These are phyloP conservation scores for Clitarchus hookeri DNA, from an alignment of 2,888 invertebrate species.

Conservation along the genomic window DNA sequence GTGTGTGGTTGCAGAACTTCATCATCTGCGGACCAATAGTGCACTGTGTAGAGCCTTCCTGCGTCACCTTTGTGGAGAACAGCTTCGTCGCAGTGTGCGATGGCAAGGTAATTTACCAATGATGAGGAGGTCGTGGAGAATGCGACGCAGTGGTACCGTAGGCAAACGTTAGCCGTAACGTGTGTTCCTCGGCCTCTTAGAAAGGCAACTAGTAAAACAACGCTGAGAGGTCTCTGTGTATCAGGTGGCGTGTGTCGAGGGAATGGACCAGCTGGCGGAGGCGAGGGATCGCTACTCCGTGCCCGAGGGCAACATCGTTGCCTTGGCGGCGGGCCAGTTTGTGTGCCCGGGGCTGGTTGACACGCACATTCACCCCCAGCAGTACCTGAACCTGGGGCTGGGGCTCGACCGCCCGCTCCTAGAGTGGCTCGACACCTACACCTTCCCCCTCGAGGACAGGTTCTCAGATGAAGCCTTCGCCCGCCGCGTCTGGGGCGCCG, in stretches of 20 bases:
- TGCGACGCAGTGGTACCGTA: too few relatives aligned
- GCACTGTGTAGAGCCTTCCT: slow-evolving; percentile 49
- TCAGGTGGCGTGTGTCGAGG: slow-evolving; percentile 54
- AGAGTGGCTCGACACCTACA: slow-evolving; percentile 85
- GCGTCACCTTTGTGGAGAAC: slow-evolving; percentile 54
- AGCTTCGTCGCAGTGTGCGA: slow-evolving; percentile 63
- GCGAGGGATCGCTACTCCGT: slow-evolving; percentile 47
- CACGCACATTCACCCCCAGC: slow-evolving; percentile 88
- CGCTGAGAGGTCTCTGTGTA: slow-evolving; percentile 25
- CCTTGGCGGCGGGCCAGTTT: slow-evolving; percentile 60
- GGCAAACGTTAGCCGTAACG: too few relatives aligned
- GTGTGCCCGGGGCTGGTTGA: slow-evolving; percentile 88
- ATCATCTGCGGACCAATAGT: slow-evolving; percentile 53
- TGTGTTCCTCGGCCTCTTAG: too few relatives aligned
- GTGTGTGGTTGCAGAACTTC: slow-evolving; percentile 19
- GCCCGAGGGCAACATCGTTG: slow-evolving; percentile 34
- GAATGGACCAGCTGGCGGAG: slow-evolving; percentile 49
- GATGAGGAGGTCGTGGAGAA: too few relatives aligned
- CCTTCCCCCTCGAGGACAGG: slow-evolving; percentile 79
- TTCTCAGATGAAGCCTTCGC: slow-evolving; percentile 73
- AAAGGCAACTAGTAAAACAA: too few relatives aligned
- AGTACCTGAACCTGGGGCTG: slow-evolving; percentile 83
- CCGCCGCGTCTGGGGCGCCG: slow-evolving; percentile 69
- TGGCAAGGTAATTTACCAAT: slow-evolving; percentile 59
- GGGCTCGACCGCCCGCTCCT: slow-evolving; percentile 79